A percentile compares a stretch with the other conserved stretches of the same genome.
These are phyloP conservation scores for Luehdorfia chinensis DNA, from an alignment of 1,140 invertebrate species.

Conservation along the genomic window DNA sequence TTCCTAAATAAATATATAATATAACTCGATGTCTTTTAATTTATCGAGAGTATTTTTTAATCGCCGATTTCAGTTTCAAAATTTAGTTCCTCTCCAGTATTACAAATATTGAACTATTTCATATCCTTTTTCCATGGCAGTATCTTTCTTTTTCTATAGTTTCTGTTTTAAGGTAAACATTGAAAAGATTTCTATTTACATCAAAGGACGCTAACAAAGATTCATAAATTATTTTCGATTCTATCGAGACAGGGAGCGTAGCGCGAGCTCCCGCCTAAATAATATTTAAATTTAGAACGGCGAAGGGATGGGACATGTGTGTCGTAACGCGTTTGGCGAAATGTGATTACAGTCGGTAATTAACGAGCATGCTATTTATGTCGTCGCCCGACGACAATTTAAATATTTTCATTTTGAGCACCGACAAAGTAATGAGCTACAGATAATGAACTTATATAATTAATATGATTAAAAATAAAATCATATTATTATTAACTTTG, in stretches of 20 bases:
- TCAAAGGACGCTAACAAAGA: slow-evolving; percentile 46
- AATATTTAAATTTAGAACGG: slow-evolving; percentile 74
- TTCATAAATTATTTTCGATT: slow-evolving; percentile 71
- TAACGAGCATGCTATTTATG: slow-evolving; percentile 71
- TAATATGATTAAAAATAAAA: no score
- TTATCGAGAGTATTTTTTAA: no score
- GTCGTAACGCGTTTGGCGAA: slow-evolving; percentile 75
- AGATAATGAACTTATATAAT: slow-evolving; percentile 8
- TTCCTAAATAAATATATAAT: no score
- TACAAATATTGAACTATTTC: no score
- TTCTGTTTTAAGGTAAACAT: no score
- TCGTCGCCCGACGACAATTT: slow-evolving; percentile 45
- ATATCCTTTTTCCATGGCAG: background rate
- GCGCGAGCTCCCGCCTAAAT: slow-evolving; percentile 62
- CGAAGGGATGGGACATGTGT: slow-evolving; percentile 75
- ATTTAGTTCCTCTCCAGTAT: no score
- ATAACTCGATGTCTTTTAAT: no score
- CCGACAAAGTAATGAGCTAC: slow-evolving; percentile 10
- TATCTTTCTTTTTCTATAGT: no score
- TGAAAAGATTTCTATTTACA: slow-evolving; percentile 14
- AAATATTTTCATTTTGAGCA: slow-evolving; percentile 50
- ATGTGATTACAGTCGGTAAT: slow-evolving; percentile 74
- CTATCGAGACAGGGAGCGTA: slow-evolving; percentile 65
- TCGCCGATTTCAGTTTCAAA: no score
- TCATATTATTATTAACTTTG: no score